Conservation (phyloP, 2,113 vertebrate genomes). For the Tachuris rubrigastra region DNA sequence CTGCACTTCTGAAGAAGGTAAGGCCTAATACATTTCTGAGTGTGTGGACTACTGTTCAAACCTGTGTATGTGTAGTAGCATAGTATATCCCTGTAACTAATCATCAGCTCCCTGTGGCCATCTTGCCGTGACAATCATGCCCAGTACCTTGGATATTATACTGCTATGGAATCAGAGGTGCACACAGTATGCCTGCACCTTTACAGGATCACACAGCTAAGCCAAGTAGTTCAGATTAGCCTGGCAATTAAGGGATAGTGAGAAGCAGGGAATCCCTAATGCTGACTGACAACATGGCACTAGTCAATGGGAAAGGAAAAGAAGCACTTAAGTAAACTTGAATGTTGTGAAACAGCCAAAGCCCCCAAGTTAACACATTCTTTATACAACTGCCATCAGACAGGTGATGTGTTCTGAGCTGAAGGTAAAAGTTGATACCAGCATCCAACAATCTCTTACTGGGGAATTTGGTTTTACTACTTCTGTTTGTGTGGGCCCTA, state of each 20-base stretch:
- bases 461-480: not conserved
- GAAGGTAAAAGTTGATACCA: not conserved
- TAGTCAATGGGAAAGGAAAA: not conserved
- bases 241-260: conserved; percentile 38
- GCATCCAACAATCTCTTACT: not conserved
- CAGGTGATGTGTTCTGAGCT: not conserved
- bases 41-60: not conserved
- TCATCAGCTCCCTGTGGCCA: not conserved
- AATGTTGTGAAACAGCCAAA: not conserved
- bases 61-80: not conserved
- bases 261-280: conserved; percentile 6
- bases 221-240: conserved; percentile 9
- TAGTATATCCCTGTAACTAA: not conserved
- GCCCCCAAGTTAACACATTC: not conserved
- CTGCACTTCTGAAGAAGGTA: not conserved
- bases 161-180: not conserved
- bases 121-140: not conserved
- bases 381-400: not conserved
- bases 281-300: conserved; percentile 22
- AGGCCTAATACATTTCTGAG: not conserved
- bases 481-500: conserved; percentile 1
- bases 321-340: not conserved
- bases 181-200: not conserved
- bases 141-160: not conserved
- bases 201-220: conserved; percentile 19